Evolutionary conservation across 1,140 invertebrate genomes (phyloP).

Genomic region (Tachypleus tridentatus): DNA sequence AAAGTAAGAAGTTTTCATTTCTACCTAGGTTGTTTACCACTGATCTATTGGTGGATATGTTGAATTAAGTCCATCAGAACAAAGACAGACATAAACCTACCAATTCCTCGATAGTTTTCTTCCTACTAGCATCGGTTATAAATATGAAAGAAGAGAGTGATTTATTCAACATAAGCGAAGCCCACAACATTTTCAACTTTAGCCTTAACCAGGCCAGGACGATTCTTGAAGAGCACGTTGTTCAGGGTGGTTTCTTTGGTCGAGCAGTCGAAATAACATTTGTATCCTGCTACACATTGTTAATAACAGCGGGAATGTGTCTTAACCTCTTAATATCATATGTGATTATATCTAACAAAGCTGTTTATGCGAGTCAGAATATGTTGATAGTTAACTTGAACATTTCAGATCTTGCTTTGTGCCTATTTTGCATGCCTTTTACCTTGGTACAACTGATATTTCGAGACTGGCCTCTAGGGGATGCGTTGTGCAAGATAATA

Average conservation of each 20-base stretch:
- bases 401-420: conserved; percentile 45
- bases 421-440: conserved; percentile 44
- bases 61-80: too few species aligned
- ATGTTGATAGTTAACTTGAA: conserved; percentile 38
- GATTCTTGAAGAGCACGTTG: conserved; percentile 14
- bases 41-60: too few species aligned
- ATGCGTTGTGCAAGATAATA: conserved; percentile 43
- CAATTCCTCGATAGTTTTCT: too few species aligned
- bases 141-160: too few species aligned
- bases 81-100: too few species aligned
- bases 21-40: too few species aligned
- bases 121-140: too few species aligned
- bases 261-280: conserved; percentile 4
- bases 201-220: conserved; percentile 13
- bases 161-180: too few species aligned
- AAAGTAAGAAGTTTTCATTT: too few species aligned
- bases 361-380: conserved; percentile 1
- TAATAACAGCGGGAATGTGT: conserved; percentile 9
- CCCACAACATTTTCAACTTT: conserved; percentile 12
- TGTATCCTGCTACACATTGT: conserved; percentile 8
- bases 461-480: conserved; percentile 33
- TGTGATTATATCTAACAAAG: conserved; percentile 10
- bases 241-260: conserved; percentile 10
- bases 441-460: conserved; percentile 37
- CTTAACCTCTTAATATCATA: conserved; percentile 12